Conservation (phyloP, 2,113 vertebrate species). For the Opisthocomus hoazin region DNA sequence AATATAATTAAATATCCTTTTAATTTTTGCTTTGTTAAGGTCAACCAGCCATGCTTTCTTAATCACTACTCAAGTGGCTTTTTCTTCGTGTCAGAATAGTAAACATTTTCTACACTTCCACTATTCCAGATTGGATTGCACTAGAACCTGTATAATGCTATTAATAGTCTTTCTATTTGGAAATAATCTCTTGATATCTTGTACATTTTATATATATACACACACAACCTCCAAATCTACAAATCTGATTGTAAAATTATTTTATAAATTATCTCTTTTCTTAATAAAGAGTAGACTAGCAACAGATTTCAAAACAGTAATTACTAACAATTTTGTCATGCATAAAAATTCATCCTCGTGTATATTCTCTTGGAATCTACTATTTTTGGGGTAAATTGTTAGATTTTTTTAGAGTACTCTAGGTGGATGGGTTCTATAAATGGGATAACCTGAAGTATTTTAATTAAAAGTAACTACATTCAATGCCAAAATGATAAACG, state of each 20-base stretch:
- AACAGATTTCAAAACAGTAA: slow-evolving; percentile 6
- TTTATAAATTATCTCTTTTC: background rate
- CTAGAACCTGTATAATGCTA: background rate
- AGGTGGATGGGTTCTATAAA: background rate
- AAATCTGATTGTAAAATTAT: background rate
- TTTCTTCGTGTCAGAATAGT: background rate
- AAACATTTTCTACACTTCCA: background rate
- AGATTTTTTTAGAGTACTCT: background rate
- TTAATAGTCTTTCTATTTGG: background rate
- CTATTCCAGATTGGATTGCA: background rate
- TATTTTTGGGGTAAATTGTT: background rate
- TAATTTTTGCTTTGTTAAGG: background rate
- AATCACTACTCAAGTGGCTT: background rate
- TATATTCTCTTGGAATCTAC: background rate
- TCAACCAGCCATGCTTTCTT: background rate
- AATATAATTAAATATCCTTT: background rate
- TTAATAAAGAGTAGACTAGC: background rate
- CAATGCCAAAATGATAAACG: background rate
- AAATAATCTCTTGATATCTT: background rate
- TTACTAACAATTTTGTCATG: background rate
- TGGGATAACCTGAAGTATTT: background rate
- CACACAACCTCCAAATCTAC: background rate
- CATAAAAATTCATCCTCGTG: background rate
- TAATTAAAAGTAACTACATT: background rate
- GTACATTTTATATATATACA: background rate